These are phyloP conservation scores for Helicoverpa assulta DNA, from an alignment of 2,888 invertebrate genomes.

Conservation along the genomic window DNA sequence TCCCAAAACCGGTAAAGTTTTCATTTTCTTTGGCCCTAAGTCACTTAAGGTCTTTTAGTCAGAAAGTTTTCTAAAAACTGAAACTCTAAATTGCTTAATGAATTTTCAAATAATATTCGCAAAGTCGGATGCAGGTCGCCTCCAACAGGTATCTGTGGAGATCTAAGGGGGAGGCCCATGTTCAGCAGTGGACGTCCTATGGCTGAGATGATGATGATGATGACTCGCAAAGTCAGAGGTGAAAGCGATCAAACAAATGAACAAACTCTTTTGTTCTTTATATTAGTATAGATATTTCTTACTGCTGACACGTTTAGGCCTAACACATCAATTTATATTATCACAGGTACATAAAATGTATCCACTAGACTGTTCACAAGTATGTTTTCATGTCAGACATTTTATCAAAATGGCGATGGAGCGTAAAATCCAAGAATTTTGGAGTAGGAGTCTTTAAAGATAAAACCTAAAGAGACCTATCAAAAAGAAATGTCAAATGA, in stretches of 20 bases:
- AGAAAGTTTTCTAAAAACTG: no score
- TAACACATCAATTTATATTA: slow-evolving; percentile 1
- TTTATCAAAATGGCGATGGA: neutral
- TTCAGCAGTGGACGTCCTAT: no score
- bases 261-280: neutral
- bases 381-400: neutral
- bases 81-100: no score
- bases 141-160: no score
- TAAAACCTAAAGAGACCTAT: no score
- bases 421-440: neutral
- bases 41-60: no score
- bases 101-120: no score
- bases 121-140: no score
- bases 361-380: neutral
- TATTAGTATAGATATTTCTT: slow-evolving; percentile 1
- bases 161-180: no score
- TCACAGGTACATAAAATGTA: neutral
- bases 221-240: no score
- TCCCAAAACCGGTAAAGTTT: neutral
- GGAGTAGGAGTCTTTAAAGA: no score
- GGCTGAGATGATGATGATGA: no score
- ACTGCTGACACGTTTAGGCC: neutral
- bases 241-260: neutral
- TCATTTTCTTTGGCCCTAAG: neutral
- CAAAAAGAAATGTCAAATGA: neutral